Evolutionary conservation across 2,797 vertebrate genomes (phyloP).

Genomic region (Vultur gryphus): DNA sequence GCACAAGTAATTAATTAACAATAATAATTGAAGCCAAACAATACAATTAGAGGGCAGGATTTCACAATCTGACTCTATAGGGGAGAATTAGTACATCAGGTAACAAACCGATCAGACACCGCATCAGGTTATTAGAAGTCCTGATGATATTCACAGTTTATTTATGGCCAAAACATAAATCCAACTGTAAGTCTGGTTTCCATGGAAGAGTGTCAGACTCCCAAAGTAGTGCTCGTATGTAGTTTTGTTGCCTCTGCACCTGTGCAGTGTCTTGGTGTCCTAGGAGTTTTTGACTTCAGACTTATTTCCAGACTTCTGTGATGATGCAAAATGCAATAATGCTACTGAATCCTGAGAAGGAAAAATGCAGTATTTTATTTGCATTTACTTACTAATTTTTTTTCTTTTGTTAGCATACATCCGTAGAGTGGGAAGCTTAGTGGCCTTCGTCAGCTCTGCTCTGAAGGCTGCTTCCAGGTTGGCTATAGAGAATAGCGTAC

Average conservation of each 20-base stretch:
- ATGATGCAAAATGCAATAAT: neutral
- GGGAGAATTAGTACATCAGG: neutral
- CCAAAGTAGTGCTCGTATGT: rapidly evolving
- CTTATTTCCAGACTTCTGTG: neutral
- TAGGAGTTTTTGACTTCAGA: neutral
- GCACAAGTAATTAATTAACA: neutral
- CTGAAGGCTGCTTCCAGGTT: neutral
- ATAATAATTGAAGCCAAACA: neutral
- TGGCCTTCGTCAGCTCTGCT: neutral
- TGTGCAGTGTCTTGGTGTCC: neutral
- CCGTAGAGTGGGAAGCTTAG: neutral
- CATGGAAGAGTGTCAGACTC: neutral
- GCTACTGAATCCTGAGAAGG: neutral
- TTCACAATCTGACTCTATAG: neutral
- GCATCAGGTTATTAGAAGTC: neutral
- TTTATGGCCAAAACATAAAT: neutral
- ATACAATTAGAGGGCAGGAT: neutral
- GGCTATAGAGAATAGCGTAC: rapidly evolving
- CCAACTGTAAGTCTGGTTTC: neutral
- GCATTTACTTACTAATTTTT: neutral
- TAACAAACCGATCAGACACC: neutral
- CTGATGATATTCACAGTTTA: neutral
- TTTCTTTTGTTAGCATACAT: neutral
- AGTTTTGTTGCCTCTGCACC: neutral
- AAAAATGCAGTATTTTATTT: neutral